These are phyloP conservation scores for Nomada hirtipes DNA, from an alignment of 2,888 invertebrate genomes.

Conservation along the genomic window DNA sequence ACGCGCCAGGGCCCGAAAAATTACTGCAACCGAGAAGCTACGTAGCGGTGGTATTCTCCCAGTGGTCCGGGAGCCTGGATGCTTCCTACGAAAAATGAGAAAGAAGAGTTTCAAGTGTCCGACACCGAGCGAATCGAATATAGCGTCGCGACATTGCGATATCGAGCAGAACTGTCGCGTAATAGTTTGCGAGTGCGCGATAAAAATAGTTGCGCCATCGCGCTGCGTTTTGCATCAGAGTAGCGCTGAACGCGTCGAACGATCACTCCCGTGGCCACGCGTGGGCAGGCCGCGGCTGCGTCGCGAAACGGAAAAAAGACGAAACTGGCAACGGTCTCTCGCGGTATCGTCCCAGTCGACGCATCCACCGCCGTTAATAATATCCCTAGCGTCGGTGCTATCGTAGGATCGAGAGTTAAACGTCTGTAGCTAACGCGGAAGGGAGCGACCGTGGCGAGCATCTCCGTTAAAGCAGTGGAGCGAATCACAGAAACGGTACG, in stretches of 20 bases:
- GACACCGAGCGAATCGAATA: background rate
- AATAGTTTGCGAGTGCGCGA: background rate
- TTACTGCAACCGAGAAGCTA: slow-evolving; percentile 45
- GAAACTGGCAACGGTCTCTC: too few relatives aligned
- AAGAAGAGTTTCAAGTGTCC: background rate
- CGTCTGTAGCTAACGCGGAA: slow-evolving; percentile 3
- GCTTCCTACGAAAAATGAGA: background rate
- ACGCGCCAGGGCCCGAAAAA: slow-evolving; percentile 57
- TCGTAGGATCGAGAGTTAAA: too few relatives aligned
- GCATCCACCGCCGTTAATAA: background rate
- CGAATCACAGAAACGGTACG: slow-evolving; percentile 14
- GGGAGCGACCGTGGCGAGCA: slow-evolving; percentile 11
- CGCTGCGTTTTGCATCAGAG: background rate
- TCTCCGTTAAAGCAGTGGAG: slow-evolving; percentile 11
- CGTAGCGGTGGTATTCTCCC: too few relatives aligned
- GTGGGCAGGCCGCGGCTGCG: too few relatives aligned
- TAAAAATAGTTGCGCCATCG: slow-evolving; percentile 13
- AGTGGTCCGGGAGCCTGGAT: too few relatives aligned
- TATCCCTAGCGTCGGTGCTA: background rate
- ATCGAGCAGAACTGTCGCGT: background rate
- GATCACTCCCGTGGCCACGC: too few relatives aligned
- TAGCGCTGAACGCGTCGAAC: background rate
- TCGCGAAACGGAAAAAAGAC: too few relatives aligned
- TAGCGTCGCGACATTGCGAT: background rate
- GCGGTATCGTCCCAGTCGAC: too few relatives aligned